Conservation (phyloP, 2,797 vertebrate genomes). For the Balearica regulorum region DNA sequence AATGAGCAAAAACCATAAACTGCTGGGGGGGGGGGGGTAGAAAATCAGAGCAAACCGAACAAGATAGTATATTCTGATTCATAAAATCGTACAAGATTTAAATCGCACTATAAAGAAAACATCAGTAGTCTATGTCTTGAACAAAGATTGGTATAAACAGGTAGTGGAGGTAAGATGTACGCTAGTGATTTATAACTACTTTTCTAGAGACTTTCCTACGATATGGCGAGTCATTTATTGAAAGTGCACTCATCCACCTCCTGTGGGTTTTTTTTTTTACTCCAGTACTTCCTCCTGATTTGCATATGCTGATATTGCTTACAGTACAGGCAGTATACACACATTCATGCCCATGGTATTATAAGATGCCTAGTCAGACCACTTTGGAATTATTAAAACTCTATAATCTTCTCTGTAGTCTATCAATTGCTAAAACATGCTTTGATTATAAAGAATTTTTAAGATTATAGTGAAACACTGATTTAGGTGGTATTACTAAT, state of each 20-base stretch:
- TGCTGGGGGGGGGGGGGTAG: accelerated
- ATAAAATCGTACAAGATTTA: background rate
- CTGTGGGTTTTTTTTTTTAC: background rate
- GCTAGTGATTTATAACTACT: background rate
- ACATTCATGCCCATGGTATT: background rate
- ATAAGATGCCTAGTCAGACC: background rate
- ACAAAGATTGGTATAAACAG: background rate
- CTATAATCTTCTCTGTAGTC: background rate
- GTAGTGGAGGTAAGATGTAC: background rate
- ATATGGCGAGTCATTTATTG: background rate
- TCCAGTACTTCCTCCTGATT: background rate
- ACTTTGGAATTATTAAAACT: background rate
- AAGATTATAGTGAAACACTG: background rate
- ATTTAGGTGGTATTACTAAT: background rate
- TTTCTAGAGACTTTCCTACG: background rate
- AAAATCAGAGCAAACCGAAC: background rate
- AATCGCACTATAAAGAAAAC: background rate
- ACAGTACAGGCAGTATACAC: background rate
- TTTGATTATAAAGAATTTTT: background rate
- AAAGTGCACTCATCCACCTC: background rate
- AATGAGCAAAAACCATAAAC: background rate
- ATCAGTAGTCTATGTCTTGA: background rate
- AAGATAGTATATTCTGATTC: background rate
- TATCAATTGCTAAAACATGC: background rate
- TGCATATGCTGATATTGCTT: background rate